Evolutionary conservation across 2,888 invertebrate species (phyloP).

Genomic region (Melikaiella ostensackeni): DNA sequence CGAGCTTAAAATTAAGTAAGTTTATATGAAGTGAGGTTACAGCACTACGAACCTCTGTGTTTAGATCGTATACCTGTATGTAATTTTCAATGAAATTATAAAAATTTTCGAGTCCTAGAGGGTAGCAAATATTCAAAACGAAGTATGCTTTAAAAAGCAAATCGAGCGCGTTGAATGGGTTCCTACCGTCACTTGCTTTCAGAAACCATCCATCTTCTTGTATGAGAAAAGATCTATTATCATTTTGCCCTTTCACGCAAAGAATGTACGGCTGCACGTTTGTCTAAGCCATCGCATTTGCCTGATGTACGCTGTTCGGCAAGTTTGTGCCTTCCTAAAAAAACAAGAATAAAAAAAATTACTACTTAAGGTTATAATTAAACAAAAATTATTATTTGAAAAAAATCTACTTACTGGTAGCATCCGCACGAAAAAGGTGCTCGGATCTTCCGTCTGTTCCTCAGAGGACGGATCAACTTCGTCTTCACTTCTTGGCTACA

Average conservation of each 20-base stretch:
- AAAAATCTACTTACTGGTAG: too few relatives aligned
- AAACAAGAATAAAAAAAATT: not conserved
- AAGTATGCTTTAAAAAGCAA: not conserved
- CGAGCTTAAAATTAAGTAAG: not conserved
- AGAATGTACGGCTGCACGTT: not conserved
- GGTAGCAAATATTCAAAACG: not conserved
- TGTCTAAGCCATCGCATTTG: not conserved
- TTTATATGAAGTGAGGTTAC: not conserved
- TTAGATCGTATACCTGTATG: not conserved
- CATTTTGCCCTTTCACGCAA: not conserved
- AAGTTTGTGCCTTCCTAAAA: not conserved
- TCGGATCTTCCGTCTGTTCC: too few relatives aligned
- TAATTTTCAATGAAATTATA: not conserved
- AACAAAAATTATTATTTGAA: too few relatives aligned
- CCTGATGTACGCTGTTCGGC: not conserved
- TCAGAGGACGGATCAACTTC: too few relatives aligned
- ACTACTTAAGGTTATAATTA: too few relatives aligned
- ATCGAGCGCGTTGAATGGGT: conserved; percentile 2
- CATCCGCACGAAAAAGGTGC: too few relatives aligned
- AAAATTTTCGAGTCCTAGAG: not conserved
- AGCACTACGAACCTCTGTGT: conserved; percentile 1
- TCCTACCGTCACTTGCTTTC: not conserved
- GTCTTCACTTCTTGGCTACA: too few relatives aligned
- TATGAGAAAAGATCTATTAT: not conserved
- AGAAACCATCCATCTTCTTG: conserved; percentile 1